These are phyloP conservation scores for Caranx ignobilis DNA, from an alignment of 2,113 vertebrate genomes.

Conservation along the genomic window DNA sequence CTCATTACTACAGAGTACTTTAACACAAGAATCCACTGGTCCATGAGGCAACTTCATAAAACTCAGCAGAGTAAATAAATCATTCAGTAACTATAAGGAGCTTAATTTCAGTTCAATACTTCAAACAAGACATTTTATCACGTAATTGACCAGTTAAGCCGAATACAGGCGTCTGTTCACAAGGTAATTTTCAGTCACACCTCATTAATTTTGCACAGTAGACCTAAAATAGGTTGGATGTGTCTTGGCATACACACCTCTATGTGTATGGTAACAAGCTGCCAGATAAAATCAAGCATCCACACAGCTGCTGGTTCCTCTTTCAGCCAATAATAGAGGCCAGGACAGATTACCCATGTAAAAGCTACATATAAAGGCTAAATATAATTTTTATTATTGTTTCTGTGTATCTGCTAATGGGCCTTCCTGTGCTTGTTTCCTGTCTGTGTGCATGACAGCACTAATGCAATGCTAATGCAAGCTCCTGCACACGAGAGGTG, in stretches of 20 bases:
- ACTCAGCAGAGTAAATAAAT: not conserved
- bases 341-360: not conserved
- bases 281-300: constrained; percentile 37
- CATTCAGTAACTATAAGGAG: not conserved
- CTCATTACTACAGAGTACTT: constrained; percentile 27
- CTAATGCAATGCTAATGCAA: not conserved
- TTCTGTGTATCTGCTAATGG: not conserved
- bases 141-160: constrained; percentile 6
- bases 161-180: constrained; percentile 18
- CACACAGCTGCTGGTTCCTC: constrained; percentile 20
- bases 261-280: constrained; percentile 40
- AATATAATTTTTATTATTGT: not conserved
- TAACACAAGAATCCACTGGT: not conserved
- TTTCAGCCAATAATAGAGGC: not conserved
- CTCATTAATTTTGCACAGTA: constrained; percentile 39
- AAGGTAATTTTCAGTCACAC: constrained; percentile 41
- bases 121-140: not conserved
- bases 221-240: constrained; percentile 54
- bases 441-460: not conserved
- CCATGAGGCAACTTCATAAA: not conserved
- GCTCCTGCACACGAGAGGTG: not conserved
- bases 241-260: constrained; percentile 53
- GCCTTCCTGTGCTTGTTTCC: not conserved
- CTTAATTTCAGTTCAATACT: not conserved
- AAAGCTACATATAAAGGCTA: not conserved